Base-by-base conservation (phyloP, 1,140 invertebrate species). In the Aphaenogaster floridana region DNA sequence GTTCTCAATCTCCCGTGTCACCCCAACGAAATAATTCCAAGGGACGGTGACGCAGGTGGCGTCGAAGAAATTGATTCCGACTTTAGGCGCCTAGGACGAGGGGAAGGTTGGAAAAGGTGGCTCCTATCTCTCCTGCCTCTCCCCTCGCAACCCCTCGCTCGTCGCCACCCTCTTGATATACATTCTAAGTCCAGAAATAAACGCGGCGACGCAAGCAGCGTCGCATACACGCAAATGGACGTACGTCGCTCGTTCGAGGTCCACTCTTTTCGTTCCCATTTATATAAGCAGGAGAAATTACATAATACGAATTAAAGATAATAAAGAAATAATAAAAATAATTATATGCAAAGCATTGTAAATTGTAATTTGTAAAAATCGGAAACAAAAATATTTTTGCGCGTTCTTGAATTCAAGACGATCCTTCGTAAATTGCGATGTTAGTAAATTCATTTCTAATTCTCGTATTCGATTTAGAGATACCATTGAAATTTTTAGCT, bases 21-120 rank as follows among this genome's bases (percentile, higher is more conserved):
- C 2, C 78, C 80, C 42, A 61, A 83, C 80, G 54, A 83, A 83
- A 83, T 83, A 83, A 83, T 72, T 74, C 34, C 52, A 74, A 45
- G 39, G 54, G 39, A 59, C 79, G 66, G 39, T 83, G 66, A 17
- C 80, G 68, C 80, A 83, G 80, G 80, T 83, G 80, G 42, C 17
- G 68, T 21, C 68, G 42, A 83, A 83, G 66, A 83, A 83, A 83
- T 83, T 83, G 80, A 83, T 83, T 83, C 80, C 54, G 80, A 83
- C 80, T 74, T 83, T 74, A 74, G 68, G 28, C 1, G 42, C 52
- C 8, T 54, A 48, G 28, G 17, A 61, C 48, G 42, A 83, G 52
- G 64, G 61, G 34, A 63, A 36, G 48, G 36, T 71, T 59, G 79
- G 28, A 61, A 83, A 83, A 83, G 80, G 68, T 83, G 17, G 69